Base-by-base conservation (phyloP, 2,888 invertebrate species). In the Pollenia angustigena region DNA sequence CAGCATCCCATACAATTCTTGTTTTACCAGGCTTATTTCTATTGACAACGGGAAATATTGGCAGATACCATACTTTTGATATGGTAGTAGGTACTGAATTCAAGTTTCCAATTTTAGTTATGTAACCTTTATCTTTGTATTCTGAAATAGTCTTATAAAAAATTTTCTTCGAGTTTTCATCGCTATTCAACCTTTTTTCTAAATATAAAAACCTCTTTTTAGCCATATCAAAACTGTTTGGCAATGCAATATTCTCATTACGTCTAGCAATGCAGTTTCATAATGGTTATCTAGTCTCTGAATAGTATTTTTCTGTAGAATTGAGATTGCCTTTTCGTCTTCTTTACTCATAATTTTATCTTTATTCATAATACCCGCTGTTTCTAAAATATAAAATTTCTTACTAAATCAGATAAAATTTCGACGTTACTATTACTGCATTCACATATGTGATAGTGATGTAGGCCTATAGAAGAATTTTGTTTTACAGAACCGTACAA, bases 1-100 rank as follows among this genome's bases (percentile, higher is more conserved):
- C 23, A 10, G 56, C 56, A 18, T 56, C 56, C 56, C 56, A n/a
- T n/a, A n/a, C n/a, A n/a, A n/a, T n/a, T n/a, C n/a, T n/a, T n/a
- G n/a, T n/a, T n/a, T n/a, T n/a, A n/a, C n/a, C n/a, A n/a, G n/a
- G n/a, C n/a, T 85, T 87, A 23, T 80, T 85, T 18, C 62, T 80
- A 44, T 85, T 87, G n/a, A 68, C 46, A 11, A 85, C 82, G 3
- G 80, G 75, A 40, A 85, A 90, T 64, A 90, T 89, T 11, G 90
- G 90, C 9, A 90, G 46, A 62, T 89, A 90, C 90, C 90, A 90
- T 9, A 72, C 87, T 58, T 66, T 88, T 14, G 56, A 40, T 3
- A 48, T 58, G 0, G 50, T 10, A 16, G 54, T 79, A 14, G 71
- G 62, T 32, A 58, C 71, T 46, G 80, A 75, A 1, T 44, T 14